A percentile compares a stretch with the other conserved stretches of the same genome.
Conservation (phyloP, 2,888 invertebrate genomes). For the Cerceris ruficornis region DNA sequence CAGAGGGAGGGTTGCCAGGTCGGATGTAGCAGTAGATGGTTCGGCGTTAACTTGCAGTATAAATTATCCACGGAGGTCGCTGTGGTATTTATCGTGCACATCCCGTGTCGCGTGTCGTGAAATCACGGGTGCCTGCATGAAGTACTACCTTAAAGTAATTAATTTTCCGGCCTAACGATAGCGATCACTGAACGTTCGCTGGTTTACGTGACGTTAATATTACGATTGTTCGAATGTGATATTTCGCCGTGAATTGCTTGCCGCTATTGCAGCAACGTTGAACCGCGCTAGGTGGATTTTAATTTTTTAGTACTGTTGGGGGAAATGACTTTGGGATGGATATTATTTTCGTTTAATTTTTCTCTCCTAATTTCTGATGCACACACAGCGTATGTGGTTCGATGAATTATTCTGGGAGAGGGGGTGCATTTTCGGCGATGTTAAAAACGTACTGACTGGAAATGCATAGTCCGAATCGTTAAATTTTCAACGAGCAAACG, state of each 20-base stretch:
- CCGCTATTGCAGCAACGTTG: neutral
- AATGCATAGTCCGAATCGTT: too few relatives aligned
- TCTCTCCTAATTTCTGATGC: too few relatives aligned
- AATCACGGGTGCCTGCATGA: slow-evolving; percentile 29
- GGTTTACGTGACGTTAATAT: slow-evolving; percentile 5
- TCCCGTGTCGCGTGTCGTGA: slow-evolving; percentile 26
- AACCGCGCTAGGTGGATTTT: too few relatives aligned
- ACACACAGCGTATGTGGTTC: too few relatives aligned
- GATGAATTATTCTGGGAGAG: too few relatives aligned
- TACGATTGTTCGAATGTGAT: neutral
- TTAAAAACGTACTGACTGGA: too few relatives aligned
- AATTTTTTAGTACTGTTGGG: too few relatives aligned
- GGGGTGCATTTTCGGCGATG: too few relatives aligned
- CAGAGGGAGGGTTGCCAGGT: slow-evolving; percentile 47
- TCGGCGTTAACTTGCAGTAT: slow-evolving; percentile 49
- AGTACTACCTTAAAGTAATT: slow-evolving; percentile 32
- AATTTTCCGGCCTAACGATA: slow-evolving; percentile 18
- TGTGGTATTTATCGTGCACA: slow-evolving; percentile 49
- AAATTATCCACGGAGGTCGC: slow-evolving; percentile 50
- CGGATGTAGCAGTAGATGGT: slow-evolving; percentile 11
- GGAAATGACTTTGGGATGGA: too few relatives aligned
- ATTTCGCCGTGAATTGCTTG: neutral
- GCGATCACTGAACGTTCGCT: slow-evolving; percentile 13
- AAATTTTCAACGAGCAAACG: too few relatives aligned
- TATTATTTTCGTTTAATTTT: too few relatives aligned